Base-by-base conservation (phyloP, 2,113 vertebrate genomes). In the Proteles cristata region DNA sequence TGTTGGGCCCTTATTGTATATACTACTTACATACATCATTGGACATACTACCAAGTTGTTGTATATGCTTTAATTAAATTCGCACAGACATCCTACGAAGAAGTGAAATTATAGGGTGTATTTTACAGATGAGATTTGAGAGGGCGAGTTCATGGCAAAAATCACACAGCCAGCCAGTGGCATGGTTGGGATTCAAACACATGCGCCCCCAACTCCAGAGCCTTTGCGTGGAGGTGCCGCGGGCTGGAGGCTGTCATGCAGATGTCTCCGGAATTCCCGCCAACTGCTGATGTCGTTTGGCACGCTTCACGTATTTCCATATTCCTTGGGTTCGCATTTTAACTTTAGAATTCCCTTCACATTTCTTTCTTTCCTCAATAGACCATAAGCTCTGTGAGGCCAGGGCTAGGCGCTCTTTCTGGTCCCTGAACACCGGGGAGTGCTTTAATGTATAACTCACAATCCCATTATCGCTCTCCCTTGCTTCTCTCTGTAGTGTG, bases 171-270 rank as follows among this genome's bases (percentile, higher is more conserved):
- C 48, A 33, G 39, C 28, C 26, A 79, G 66, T 25, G 71, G 15
- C 50, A 7, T 15, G 6, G n/a, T 25, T 88, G 50, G 35, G 25
- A 17, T 66, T 80, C 26, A 28, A 33, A 65, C 14, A 0, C 45
- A 7, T 14, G 12, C 55, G 48, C 58, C 16, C 45, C 58, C 43
- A 43, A 16, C 23, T 25, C 17, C 5, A 15, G 25, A 69, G 31
- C 21, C 26, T 14, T 19, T 31, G 71, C 11, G 2, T 0, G 10
- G 26, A 45, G 12, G 17, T 2, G 1, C 28, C 1, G 0, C 9
- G 25, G 2, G 45, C 61, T 2, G 55, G 19, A 4, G 45, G 25
- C 8, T 43, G 2, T 73, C 12, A 11, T 0, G 1, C 3, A 55
- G 21, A 5, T 0, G 0, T 16, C 23, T 43, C 25, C 11, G 35